phyloP scores from a whole-genome alignment of 2,888 invertebrate species.

The Apocheima hispidaria region DNA sequence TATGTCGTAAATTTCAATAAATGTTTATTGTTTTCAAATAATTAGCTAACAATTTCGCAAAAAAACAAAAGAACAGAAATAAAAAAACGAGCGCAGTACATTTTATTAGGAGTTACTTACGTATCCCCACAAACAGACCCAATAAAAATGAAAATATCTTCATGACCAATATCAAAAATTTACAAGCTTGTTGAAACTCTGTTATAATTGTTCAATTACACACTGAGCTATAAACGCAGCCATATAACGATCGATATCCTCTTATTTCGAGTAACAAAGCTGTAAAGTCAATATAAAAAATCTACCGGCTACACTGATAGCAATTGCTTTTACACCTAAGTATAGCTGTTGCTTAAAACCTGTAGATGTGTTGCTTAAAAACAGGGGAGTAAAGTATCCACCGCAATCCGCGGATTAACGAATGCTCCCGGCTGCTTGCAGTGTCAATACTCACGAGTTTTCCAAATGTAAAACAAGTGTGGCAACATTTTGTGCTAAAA shows the following conservation, averaged over 20 bases:
- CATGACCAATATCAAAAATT: background rate
- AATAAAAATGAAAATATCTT: background rate
- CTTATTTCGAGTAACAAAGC: slow-evolving; percentile 35
- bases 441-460: slow-evolving; percentile 36
- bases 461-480: slow-evolving; percentile 2
- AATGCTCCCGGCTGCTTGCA: slow-evolving; percentile 46
- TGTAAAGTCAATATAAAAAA: slow-evolving; percentile 33
- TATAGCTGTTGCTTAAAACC: background rate
- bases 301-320: slow-evolving; percentile 18
- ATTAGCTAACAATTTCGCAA: too few species aligned
- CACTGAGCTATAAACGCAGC: slow-evolving; percentile 19
- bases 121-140: background rate
- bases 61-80: too few species aligned
- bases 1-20: too few species aligned
- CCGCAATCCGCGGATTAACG: slow-evolving; percentile 43
- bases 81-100: background rate
- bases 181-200: slow-evolving; percentile 9
- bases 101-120: background rate
- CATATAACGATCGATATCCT: slow-evolving; percentile 35
- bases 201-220: slow-evolving; percentile 24
- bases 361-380: slow-evolving; percentile 21
- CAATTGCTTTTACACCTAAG: slow-evolving; percentile 26
- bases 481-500: background rate
- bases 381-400: slow-evolving; percentile 40
- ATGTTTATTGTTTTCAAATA: too few species aligned